Percentiles rank a stretch among this genome's conserved stretches.
phyloP scores from a whole-genome alignment of 2,888 invertebrate genomes.

The Protonemura montana region DNA sequence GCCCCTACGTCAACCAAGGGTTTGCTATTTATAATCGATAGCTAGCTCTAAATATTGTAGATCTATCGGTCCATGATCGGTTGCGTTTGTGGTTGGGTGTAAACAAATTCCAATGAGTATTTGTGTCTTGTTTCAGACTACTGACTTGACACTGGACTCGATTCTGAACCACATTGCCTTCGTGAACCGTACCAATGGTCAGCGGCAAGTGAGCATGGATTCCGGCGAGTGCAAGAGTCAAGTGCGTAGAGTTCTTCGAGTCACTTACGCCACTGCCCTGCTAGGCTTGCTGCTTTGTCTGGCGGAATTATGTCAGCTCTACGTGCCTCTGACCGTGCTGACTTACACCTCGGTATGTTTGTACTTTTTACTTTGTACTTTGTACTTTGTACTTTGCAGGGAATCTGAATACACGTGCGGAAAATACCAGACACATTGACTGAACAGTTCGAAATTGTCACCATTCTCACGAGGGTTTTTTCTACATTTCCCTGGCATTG shows the following conservation, averaged over 20 bases:
- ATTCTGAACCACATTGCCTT: constrained; percentile 65
- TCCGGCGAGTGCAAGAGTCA: constrained; percentile 45
- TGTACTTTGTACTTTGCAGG: too few relatives aligned
- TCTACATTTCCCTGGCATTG: too few relatives aligned
- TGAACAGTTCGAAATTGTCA: too few relatives aligned
- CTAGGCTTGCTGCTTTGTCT: constrained; percentile 63
- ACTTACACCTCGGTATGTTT: too few relatives aligned
- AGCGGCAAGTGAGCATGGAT: constrained; percentile 22
- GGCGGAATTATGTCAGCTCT: constrained; percentile 55
- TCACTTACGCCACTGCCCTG: constrained; percentile 63
- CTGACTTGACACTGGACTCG: constrained; percentile 61
- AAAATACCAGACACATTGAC: too few relatives aligned
- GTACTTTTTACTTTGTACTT: too few relatives aligned
- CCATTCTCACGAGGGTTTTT: too few relatives aligned
- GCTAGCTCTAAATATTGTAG: background rate
- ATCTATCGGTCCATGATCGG: background rate
- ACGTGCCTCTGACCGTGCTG: background rate
- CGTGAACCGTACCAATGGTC: constrained; percentile 57
- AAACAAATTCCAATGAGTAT: background rate
- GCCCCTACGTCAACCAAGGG: constrained; percentile 9
- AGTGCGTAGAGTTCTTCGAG: constrained; percentile 58
- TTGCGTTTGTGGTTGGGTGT: background rate
- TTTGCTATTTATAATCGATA: background rate
- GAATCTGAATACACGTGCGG: too few relatives aligned
- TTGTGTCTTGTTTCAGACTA: constrained; percentile 53